A percentile compares a stretch with the other conserved stretches of the same genome.
Evolutionary conservation across 2,888 invertebrate species (phyloP).

Genomic region (Pyrrhia umbra): DNA sequence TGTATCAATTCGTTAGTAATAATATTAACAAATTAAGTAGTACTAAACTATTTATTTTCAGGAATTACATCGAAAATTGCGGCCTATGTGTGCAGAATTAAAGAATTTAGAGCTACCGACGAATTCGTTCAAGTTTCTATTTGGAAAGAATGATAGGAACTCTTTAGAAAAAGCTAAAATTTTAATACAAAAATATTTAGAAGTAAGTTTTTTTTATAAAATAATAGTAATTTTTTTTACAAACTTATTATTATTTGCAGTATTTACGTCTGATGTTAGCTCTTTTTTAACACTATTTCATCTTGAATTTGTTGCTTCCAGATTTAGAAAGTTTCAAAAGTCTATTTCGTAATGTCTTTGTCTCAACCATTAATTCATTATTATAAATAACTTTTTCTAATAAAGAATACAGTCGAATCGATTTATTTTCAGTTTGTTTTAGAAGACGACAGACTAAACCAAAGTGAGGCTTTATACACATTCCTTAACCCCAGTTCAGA

Average conservation of each 20-base stretch:
- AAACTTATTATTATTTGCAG: no score
- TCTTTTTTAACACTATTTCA: not conserved
- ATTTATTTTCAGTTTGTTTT: slow-evolving; percentile 93
- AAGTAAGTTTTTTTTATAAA: slow-evolving; percentile 89
- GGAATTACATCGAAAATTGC: slow-evolving; percentile 95
- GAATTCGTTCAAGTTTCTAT: slow-evolving; percentile 94
- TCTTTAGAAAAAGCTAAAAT: slow-evolving; percentile 95
- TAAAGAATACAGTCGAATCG: slow-evolving; percentile 31
- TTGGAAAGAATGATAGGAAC: slow-evolving; percentile 95
- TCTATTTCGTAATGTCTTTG: no score
- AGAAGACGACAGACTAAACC: slow-evolving; percentile 96
- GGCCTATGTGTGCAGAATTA: slow-evolving; percentile 95
- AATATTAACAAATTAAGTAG: no score
- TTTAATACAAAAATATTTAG: slow-evolving; percentile 96
- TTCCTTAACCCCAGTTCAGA: slow-evolving; percentile 98
- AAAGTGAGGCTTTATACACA: slow-evolving; percentile 96
- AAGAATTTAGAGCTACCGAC: slow-evolving; percentile 96
- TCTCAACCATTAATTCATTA: not conserved
- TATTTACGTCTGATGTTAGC: no score
- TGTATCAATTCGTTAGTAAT: no score
- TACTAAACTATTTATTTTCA: slow-evolving; percentile 67
- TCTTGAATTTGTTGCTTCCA: not conserved
- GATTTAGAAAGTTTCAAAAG: not conserved
- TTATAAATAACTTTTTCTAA: not conserved
- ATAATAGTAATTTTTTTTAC: no score